A percentile compares a stretch with the other conserved stretches of the same genome.
phyloP scores from a whole-genome alignment of 2,113 vertebrate species.

The Nycticorax nycticorax region DNA sequence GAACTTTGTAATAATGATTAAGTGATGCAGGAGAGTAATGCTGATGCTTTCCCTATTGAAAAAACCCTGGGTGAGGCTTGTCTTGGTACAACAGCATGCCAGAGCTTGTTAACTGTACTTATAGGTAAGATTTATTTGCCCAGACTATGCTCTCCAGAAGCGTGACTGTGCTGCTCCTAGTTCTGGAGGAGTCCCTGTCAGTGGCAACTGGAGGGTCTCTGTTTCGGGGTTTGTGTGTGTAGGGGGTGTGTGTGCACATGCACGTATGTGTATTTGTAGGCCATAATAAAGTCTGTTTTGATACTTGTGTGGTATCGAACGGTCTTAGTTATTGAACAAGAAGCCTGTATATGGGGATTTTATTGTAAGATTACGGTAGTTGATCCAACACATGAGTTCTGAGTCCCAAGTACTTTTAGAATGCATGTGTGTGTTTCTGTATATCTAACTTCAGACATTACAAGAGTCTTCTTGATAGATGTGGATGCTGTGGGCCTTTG shows the following conservation, averaged over 20 bases:
- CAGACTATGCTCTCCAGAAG: neutral
- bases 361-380: neutral
- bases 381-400: neutral
- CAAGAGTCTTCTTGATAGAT: neutral
- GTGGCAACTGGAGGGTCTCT: neutral
- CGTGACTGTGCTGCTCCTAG: neutral
- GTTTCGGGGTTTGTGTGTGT: neutral
- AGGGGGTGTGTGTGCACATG: rapidly evolving
- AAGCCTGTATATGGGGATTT: neutral
- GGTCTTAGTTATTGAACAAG: neutral
- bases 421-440: neutral
- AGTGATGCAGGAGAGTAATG: neutral
- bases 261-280: neutral
- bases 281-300: neutral
- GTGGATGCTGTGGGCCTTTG: neutral
- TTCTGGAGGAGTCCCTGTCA: neutral
- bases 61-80: neutral
- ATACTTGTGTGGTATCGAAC: neutral
- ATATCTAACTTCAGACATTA: neutral
- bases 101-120: neutral
- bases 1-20: neutral
- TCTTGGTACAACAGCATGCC: neutral
- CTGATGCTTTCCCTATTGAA: neutral
- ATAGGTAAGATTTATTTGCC: neutral
- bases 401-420: neutral